Base-by-base conservation (phyloP, 2,888 invertebrate species). In the Polymixis lichenea region DNA sequence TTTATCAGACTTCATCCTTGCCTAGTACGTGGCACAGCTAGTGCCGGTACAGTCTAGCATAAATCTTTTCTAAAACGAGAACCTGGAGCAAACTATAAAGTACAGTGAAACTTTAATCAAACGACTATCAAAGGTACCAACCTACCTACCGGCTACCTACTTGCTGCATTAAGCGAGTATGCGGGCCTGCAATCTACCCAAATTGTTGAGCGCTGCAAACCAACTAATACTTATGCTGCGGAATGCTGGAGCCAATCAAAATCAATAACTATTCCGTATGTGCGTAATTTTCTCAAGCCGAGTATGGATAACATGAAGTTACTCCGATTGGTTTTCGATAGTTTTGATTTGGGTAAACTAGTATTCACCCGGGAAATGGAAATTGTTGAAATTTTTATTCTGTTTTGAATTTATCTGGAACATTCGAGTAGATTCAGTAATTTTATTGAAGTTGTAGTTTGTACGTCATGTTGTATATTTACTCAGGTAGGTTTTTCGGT, bases 171-270 rank as follows among this genome's bases (percentile, higher is more conserved):
- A 84, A 81, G 77, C 77, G 80, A 82, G 80, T 62, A 88, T 89
- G 87, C 87, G 87, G 88, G 86, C 73, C 72, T 86, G 83, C 86
- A 86, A 85, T 88, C 80, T 80, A 82, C 71, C 56, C 67, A 73
- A 73, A 74, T 87, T 79, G 83, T 80, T 80, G 76, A 83, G 76
- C 80, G 74, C 72, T 70, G 70, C 70, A 75, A 82, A 72, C 77
- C 84, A 86, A 84, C 90, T 89, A 90, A 91, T 91, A 90, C 91
- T 92, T 92, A 89, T 90, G 81, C 87, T 86, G 62, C 60, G 4
- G 58, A 51, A 49, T 49, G 25, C 61, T 49, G 77, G 49, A 81
- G 81, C 87, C 91, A 90, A 92, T 91, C 90, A 90, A 87, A 89
- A 90, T 91, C 89, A 88, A 89, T 90, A 89, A 87, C 80, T 56